Conservation (phyloP, 2,113 vertebrate genomes). For the Oreotrochilus melanogaster region DNA sequence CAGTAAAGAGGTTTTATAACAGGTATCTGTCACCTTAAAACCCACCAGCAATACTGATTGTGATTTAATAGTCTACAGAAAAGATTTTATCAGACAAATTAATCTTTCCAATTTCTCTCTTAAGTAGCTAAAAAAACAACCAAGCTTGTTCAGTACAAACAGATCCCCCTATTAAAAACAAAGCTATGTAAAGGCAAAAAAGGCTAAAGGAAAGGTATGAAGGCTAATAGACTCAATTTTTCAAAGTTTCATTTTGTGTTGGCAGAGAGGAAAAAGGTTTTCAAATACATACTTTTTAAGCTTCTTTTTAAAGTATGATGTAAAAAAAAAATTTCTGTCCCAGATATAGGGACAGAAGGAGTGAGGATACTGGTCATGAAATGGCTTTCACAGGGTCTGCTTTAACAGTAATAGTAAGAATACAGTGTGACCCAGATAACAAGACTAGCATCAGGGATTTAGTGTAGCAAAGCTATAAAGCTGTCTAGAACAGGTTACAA, state of each 20-base stretch:
- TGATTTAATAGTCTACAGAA: background rate
- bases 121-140: background rate
- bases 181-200: background rate
- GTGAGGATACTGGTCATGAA: background rate
- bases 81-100: background rate
- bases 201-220: background rate
- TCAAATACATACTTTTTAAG: background rate
- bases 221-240: background rate
- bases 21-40: background rate
- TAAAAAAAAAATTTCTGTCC: background rate
- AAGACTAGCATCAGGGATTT: constrained; percentile 20
- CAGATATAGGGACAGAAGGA: background rate
- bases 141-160: background rate
- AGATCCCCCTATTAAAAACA: background rate
- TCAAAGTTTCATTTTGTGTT: background rate
- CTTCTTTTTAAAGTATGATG: background rate
- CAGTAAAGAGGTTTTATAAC: background rate
- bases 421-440: constrained; percentile 30
- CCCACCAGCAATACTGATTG: background rate
- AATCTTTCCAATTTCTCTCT: background rate
- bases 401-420: background rate
- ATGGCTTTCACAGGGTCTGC: background rate
- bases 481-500: constrained; percentile 27
- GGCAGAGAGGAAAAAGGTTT: background rate
- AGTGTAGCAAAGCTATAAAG: constrained; percentile 51